phyloP scores from a whole-genome alignment of 2,888 invertebrate genomes.

The Fragum whitleyi region DNA sequence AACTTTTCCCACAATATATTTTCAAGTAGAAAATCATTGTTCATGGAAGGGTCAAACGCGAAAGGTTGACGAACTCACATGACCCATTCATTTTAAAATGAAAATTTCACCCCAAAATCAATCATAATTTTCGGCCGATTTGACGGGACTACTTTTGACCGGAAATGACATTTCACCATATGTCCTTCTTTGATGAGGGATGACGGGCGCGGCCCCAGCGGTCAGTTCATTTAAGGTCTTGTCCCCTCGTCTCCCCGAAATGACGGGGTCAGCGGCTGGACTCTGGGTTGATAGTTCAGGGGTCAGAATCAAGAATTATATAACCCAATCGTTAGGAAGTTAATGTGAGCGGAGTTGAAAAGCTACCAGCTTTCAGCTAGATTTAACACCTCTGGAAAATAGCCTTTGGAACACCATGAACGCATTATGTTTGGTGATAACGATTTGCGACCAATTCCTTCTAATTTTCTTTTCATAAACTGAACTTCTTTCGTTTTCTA shows the following conservation, averaged over 20 bases:
- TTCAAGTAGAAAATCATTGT: no score
- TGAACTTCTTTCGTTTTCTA: no score
- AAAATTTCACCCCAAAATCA: slow-evolving; percentile 27
- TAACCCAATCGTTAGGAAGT: background rate
- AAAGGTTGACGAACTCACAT: slow-evolving; percentile 7
- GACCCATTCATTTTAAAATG: slow-evolving; percentile 11
- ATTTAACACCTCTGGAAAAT: no score
- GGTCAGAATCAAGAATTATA: slow-evolving; percentile 13
- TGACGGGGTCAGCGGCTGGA: slow-evolving; percentile 17
- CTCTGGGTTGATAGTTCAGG: slow-evolving; percentile 15
- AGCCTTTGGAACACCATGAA: no score
- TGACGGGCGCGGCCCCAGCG: slow-evolving; percentile 6
- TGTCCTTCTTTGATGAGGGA: slow-evolving; percentile 19
- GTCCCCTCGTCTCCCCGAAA: background rate
- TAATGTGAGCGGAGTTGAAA: background rate
- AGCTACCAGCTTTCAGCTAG: background rate
- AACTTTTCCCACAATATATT: no score
- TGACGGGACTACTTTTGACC: slow-evolving; percentile 40
- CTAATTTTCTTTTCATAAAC: no score
- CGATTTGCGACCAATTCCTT: no score
- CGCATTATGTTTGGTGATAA: no score
- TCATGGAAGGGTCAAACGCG: no score
- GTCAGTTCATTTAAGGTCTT: slow-evolving; percentile 30
- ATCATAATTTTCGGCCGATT: slow-evolving; percentile 23
- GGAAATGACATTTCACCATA: slow-evolving; percentile 32